Percentiles rank a stretch among this genome's conserved stretches.
Conservation (phyloP, 1,140 invertebrate genomes). For the Drosophila lini region DNA sequence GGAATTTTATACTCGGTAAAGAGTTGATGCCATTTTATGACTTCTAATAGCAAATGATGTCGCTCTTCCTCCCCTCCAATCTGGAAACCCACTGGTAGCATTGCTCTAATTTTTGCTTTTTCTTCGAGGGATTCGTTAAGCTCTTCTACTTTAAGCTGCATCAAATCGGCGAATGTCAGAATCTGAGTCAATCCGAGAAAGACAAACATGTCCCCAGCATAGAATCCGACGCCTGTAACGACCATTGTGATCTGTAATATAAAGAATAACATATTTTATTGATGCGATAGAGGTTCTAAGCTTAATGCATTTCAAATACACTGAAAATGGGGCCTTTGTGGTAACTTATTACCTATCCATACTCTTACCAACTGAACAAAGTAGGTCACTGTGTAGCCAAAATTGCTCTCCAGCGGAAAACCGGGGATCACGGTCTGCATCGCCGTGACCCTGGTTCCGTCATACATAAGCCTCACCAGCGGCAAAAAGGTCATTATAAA, state of each 20-base stretch:
- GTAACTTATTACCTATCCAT: neutral
- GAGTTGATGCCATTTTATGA: constrained; percentile 68
- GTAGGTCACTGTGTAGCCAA: constrained; percentile 44
- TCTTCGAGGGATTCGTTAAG: constrained; percentile 35
- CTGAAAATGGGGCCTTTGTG: neutral
- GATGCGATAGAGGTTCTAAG: no score
- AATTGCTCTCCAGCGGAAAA: constrained; percentile 38
- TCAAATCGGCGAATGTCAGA: constrained; percentile 42
- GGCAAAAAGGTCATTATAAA: constrained; percentile 37
- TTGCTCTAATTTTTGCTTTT: constrained; percentile 14
- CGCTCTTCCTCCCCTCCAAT: constrained; percentile 2
- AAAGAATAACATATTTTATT: no score
- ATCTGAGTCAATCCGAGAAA: constrained; percentile 51
- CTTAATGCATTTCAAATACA: no score
- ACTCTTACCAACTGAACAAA: constrained; percentile 40
- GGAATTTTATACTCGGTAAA: constrained; percentile 40
- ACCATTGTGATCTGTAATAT: constrained; percentile 22
- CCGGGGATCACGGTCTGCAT: constrained; percentile 58
- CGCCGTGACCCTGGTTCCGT: constrained; percentile 51
- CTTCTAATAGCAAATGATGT: constrained; percentile 33
- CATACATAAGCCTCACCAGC: constrained; percentile 9
- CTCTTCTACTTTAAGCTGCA: constrained; percentile 36
- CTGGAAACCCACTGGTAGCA: neutral
- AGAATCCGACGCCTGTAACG: constrained; percentile 53
- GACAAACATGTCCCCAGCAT: constrained; percentile 55